A percentile compares a stretch with the other conserved stretches of the same genome.
Conservation (phyloP, 2,888 invertebrate genomes). For the Unio pictorum region DNA sequence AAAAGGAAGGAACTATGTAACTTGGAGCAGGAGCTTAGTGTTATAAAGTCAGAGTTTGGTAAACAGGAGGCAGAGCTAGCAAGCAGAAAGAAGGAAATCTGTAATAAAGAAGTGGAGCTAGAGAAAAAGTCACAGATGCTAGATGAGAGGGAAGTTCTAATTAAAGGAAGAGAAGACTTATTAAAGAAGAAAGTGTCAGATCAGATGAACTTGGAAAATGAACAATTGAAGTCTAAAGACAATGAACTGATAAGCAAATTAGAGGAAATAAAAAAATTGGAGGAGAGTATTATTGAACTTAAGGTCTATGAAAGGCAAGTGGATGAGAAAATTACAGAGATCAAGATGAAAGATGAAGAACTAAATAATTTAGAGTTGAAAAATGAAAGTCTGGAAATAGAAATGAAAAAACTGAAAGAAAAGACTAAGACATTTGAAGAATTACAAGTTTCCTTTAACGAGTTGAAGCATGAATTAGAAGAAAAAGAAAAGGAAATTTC, state of each 20-base stretch:
- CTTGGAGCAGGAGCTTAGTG: constrained; percentile 4
- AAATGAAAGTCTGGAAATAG: constrained; percentile 8
- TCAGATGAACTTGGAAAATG: background rate
- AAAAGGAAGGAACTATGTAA: constrained; percentile 7
- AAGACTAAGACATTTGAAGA: constrained; percentile 21
- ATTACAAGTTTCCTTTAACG: constrained; percentile 7
- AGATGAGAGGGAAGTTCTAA: too few species aligned
- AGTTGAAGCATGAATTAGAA: constrained; percentile 13
- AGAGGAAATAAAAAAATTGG: background rate
- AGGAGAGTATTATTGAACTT: background rate
- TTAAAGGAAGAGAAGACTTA: background rate
- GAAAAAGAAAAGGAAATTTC: constrained; percentile 5
- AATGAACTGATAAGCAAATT: background rate
- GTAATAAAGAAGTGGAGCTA: background rate
- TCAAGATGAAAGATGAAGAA: constrained; percentile 11
- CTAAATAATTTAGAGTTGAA: background rate
- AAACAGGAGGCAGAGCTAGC: constrained; percentile 2
- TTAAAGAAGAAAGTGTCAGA: constrained; percentile 3
- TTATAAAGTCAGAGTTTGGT: background rate
- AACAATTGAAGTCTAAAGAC: background rate
- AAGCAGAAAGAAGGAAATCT: background rate
- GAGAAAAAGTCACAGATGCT: background rate
- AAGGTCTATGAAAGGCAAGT: constrained; percentile 10
- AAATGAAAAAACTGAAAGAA: constrained; percentile 17
- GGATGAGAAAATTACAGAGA: constrained; percentile 7